Base-by-base conservation (phyloP, 2,797 vertebrate genomes). In the Tauraco hartlaubi region DNA sequence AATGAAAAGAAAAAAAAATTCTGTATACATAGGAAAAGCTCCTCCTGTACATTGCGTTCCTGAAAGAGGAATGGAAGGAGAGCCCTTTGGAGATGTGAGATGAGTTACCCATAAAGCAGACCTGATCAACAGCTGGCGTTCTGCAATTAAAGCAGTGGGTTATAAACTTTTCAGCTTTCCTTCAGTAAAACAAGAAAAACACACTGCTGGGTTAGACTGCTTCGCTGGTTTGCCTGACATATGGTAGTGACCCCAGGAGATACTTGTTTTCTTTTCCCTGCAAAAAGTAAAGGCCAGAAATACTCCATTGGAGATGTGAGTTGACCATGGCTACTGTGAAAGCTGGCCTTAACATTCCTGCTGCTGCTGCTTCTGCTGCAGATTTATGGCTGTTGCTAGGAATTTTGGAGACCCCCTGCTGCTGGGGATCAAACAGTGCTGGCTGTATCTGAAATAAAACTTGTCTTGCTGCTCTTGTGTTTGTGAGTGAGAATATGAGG, bases 121-220 rank as follows among this genome's bases (percentile, higher is more conserved):
- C 41, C 66, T 7, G 6, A 80, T 15, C 67, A 94, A 51, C 52
- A 85, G 81, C 76, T 96, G 94, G 49, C 1, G 2, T 79, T 94
- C 89, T 94, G 89, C 56, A 67, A 1, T 37, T 91, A 67, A 46
- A 41, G 62, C 89, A 66, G 64, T 51, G 78, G 49, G 54, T 77
- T 92, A 61, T 91, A 95, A 97, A 91, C 78, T 78, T 96, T 96
- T 91, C 76, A 29, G 10, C 41, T 86, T 96, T 67, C 91, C 92
- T 93, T 46, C 67, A 46, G 33, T 69, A 51, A 95, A 97, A 79
- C 80, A 90, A 84, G 97, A 89, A 96, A 96, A 97, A 92, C 93
- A 96, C 93, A 33, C 84, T 83, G 89, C 73, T 92, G 78, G 75
- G 64, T 74, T 39, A 76, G 31, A 59, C 44, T 84, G 46, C 85